phyloP scores from a whole-genome alignment of 2,797 vertebrate genomes.

The Dipus sagitta region DNA sequence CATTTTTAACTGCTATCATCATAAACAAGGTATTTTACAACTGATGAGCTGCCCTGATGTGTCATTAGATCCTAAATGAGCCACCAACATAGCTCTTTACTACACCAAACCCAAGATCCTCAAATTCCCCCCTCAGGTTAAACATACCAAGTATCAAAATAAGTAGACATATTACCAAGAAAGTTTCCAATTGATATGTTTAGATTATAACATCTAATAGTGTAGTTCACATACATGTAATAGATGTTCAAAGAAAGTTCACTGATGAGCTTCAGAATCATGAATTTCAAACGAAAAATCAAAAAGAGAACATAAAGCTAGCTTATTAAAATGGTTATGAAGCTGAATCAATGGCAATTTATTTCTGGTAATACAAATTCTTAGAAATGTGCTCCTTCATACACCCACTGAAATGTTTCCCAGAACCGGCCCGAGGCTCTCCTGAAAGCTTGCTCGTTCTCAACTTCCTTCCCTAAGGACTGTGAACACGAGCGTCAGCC shows the following conservation, averaged over 20 bases:
- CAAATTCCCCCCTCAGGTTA: not conserved
- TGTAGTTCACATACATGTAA: constrained; percentile 18
- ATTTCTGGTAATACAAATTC: constrained; percentile 75
- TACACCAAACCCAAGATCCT: constrained; percentile 20
- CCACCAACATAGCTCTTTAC: constrained; percentile 29
- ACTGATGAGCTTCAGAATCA: constrained; percentile 59
- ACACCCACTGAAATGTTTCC: constrained; percentile 69
- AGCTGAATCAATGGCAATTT: constrained; percentile 68
- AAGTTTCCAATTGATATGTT: not conserved
- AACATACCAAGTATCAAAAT: constrained; percentile 4
- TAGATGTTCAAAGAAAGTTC: not conserved
- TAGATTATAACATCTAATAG: constrained; percentile 17
- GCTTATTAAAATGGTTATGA: constrained; percentile 64
- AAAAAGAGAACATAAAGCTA: constrained; percentile 57
- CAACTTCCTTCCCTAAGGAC: constrained; percentile 73
- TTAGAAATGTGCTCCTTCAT: constrained; percentile 77
- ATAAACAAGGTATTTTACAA: constrained; percentile 38
- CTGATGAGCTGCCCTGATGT: not conserved
- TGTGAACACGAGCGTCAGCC: not conserved
- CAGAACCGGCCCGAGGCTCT: constrained; percentile 64
- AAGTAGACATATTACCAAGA: constrained; percentile 50
- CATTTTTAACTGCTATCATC: constrained; percentile 20
- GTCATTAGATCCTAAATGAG: constrained; percentile 1
- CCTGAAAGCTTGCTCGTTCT: constrained; percentile 63
- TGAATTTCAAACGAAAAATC: constrained; percentile 58